A percentile compares a stretch with the other conserved stretches of the same genome.
phyloP scores from a whole-genome alignment of 2,888 invertebrate genomes.

The Andrena hattorfiana region DNA sequence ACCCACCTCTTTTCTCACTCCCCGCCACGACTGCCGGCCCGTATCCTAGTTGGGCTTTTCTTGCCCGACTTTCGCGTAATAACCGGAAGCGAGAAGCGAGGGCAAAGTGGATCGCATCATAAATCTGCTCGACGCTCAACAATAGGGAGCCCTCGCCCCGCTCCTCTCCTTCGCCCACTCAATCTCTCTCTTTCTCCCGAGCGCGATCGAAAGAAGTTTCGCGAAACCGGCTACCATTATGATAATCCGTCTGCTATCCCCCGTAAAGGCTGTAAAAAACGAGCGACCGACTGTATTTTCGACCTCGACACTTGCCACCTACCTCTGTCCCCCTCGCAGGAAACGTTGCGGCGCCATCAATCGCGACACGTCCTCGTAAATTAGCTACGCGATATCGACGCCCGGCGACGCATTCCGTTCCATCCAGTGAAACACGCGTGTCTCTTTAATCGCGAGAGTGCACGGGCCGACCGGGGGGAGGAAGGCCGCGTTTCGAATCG shows the following conservation, averaged over 20 bases:
- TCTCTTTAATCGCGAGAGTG: too few species aligned
- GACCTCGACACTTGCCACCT: slow-evolving; percentile 16
- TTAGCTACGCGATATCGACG: too few species aligned
- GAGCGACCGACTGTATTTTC: slow-evolving; percentile 35
- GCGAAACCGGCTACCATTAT: slow-evolving; percentile 66
- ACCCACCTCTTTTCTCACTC: slow-evolving; percentile 9
- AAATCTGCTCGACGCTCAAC: slow-evolving; percentile 64
- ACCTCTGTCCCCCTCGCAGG: slow-evolving; percentile 1
- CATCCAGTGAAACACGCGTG: too few species aligned
- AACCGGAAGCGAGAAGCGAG: slow-evolving; percentile 70
- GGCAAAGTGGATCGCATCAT: slow-evolving; percentile 68
- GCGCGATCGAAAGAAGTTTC: slow-evolving; percentile 66
- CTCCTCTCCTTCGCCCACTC: too few species aligned
- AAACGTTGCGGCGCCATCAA: neutral
- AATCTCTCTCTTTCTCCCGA: slow-evolving; percentile 34
- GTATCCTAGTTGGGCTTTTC: slow-evolving; percentile 63
- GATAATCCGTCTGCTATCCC: slow-evolving; percentile 56
- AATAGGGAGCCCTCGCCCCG: slow-evolving; percentile 55
- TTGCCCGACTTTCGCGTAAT: slow-evolving; percentile 71
- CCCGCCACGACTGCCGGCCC: slow-evolving; percentile 10
- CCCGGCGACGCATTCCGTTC: too few species aligned
- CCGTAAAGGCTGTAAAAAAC: slow-evolving; percentile 48
- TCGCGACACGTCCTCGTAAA: neutral
- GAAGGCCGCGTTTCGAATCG: neutral
- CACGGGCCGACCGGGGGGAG: too few species aligned